Evolutionary conservation across 2,797 vertebrate genomes (phyloP).

Genomic region (Gallirallus australis): DNA sequence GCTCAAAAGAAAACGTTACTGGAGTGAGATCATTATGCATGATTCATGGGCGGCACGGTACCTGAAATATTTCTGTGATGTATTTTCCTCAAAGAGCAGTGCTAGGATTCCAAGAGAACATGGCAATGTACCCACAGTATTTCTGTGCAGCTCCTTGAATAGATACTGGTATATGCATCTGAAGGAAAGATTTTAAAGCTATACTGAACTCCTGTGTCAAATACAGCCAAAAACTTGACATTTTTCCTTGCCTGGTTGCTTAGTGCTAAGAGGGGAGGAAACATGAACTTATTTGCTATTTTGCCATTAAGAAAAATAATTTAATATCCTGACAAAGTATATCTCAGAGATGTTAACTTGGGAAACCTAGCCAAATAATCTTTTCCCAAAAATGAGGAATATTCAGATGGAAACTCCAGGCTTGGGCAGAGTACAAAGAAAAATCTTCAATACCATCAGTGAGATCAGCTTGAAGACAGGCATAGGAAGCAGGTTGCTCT

Average conservation of each 20-base stretch:
- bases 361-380: background rate
- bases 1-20: background rate
- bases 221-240: background rate
- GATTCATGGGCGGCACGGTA: background rate
- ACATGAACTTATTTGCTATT: background rate
- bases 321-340: background rate
- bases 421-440: background rate
- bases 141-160: slow-evolving; percentile 31
- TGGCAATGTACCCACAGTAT: slow-evolving; percentile 5
- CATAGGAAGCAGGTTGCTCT: background rate
- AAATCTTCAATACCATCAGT: background rate
- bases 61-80: slow-evolving; percentile 44
- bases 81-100: slow-evolving; percentile 5
- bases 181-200: background rate
- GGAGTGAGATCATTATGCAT: background rate
- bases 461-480: background rate
- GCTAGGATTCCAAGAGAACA: slow-evolving; percentile 12
- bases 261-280: background rate
- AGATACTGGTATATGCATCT: slow-evolving; percentile 30
- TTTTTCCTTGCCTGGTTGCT: background rate
- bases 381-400: background rate
- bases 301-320: background rate
- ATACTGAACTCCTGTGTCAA: slow-evolving; percentile 8
- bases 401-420: background rate
- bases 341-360: background rate